These are phyloP conservation scores for Mustelus asterias DNA, from an alignment of 2,113 vertebrate genomes.

Conservation along the genomic window DNA sequence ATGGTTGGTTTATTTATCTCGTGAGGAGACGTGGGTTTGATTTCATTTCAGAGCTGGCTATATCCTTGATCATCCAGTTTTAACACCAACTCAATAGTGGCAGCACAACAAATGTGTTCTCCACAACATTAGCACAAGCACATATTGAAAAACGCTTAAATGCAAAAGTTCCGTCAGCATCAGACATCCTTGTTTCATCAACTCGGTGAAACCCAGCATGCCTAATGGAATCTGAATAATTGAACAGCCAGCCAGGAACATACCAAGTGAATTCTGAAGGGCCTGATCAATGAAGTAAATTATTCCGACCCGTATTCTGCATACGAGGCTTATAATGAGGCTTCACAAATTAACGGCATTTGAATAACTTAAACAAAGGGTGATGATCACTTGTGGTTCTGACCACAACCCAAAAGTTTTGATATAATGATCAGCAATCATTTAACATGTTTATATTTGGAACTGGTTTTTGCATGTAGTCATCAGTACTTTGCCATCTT, in stretches of 20 bases:
- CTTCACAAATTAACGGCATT: neutral
- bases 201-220: neutral
- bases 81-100: neutral
- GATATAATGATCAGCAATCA: too few species aligned
- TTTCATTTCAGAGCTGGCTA: conserved; percentile 11
- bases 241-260: neutral
- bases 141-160: neutral
- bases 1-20: neutral
- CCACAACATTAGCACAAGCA: neutral
- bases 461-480: too few species aligned
- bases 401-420: too few species aligned
- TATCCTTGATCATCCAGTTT: neutral
- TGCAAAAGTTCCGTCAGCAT: neutral
- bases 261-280: neutral
- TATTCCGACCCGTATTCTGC: neutral
- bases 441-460: too few species aligned
- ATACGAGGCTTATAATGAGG: neutral
- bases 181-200: neutral
- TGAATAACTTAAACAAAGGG: neutral
- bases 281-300: neutral
- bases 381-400: neutral
- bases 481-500: too few species aligned
- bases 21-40: neutral
- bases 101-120: neutral
- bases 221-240: neutral